Percentiles rank a stretch among this genome's conserved stretches.
These are phyloP conservation scores for Harpagus bidentatus DNA, from an alignment of 2,113 vertebrate genomes.

Conservation along the genomic window DNA sequence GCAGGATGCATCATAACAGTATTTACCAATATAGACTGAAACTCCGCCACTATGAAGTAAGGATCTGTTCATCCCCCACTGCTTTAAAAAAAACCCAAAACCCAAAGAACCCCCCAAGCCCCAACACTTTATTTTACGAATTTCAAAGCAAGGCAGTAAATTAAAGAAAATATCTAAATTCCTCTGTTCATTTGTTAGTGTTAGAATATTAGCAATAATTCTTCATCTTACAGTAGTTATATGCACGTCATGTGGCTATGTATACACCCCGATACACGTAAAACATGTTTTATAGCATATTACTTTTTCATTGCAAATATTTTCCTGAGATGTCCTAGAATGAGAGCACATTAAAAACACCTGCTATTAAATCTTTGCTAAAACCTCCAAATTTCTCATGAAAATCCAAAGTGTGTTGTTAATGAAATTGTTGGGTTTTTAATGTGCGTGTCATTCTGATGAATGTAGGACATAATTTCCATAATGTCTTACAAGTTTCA, in stretches of 20 bases:
- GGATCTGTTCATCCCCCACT: neutral
- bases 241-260: neutral
- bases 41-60: neutral
- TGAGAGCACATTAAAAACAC: neutral
- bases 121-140: neutral
- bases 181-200: neutral
- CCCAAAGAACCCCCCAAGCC: accelerated
- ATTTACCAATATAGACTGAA: neutral
- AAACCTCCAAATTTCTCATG: neutral
- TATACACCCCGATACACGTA: neutral
- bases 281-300: neutral
- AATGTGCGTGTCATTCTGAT: neutral
- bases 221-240: neutral
- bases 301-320: neutral
- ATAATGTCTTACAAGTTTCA: neutral
- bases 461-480: neutral
- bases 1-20: neutral
- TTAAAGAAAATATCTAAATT: neutral
- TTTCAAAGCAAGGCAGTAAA: neutral
- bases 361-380: neutral
- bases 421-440: conserved; percentile 29
- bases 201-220: neutral
- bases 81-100: neutral
- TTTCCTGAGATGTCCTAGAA: neutral
- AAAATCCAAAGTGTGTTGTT: neutral